Evolutionary conservation across 2,888 invertebrate species (phyloP).

Genomic region (Alloscopus bannaensis): DNA sequence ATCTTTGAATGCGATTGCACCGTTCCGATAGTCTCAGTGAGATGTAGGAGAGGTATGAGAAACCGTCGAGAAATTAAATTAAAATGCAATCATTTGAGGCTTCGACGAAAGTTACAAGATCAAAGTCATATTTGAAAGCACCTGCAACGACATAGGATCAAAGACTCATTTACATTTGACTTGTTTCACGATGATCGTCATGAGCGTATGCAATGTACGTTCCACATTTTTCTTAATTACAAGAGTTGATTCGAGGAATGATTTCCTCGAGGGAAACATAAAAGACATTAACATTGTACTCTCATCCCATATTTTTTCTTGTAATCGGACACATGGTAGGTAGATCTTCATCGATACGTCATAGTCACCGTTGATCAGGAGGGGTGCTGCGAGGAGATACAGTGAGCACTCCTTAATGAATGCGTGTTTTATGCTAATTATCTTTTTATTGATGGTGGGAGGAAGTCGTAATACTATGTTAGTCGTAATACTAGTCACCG

Average conservation of each 20-base stretch:
- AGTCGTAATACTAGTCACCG: slow-evolving; percentile 1
- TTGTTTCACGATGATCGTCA: neutral
- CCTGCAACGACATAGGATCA: too few relatives aligned
- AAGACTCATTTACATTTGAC: too few relatives aligned
- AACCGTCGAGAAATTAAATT: neutral
- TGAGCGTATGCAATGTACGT: too few relatives aligned
- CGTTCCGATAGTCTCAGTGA: too few relatives aligned
- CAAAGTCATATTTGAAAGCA: neutral
- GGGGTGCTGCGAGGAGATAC: neutral
- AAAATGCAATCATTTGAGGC: slow-evolving; percentile 20
- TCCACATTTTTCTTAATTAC: neutral
- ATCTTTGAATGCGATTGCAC: slow-evolving; percentile 29
- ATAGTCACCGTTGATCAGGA: neutral
- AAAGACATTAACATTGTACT: slow-evolving; percentile 14
- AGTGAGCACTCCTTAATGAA: slow-evolving; percentile 1
- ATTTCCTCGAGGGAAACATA: slow-evolving; percentile 23
- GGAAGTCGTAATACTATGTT: slow-evolving; percentile 21
- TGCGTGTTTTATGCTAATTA: slow-evolving; percentile 17
- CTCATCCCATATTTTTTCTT: neutral
- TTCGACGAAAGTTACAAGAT: slow-evolving; percentile 1
- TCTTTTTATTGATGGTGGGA: slow-evolving; percentile 20
- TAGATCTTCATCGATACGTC: slow-evolving; percentile 18
- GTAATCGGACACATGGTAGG: slow-evolving; percentile 3
- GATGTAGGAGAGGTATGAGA: too few relatives aligned
- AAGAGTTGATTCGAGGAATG: slow-evolving; percentile 26